phyloP scores from a whole-genome alignment of 2,113 vertebrate species.

The Toxotes jaculatrix region DNA sequence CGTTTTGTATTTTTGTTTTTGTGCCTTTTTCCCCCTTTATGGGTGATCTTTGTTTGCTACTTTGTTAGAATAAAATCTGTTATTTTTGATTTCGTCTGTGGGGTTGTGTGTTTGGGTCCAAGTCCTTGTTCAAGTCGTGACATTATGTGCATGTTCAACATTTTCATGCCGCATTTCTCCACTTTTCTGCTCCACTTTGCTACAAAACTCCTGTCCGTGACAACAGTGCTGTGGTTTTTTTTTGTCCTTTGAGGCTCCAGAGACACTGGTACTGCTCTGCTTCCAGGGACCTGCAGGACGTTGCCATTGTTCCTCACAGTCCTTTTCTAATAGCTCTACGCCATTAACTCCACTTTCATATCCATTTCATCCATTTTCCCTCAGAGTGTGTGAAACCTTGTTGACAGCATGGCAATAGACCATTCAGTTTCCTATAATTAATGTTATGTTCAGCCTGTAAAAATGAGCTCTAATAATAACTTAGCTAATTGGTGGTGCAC shows the following conservation, averaged over 20 bases:
- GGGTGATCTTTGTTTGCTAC: too few species aligned
- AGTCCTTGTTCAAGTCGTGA: too few species aligned
- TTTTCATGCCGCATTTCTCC: background rate
- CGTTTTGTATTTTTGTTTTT: too few species aligned
- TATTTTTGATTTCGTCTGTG: too few species aligned
- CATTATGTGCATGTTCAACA: background rate
- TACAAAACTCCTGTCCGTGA: background rate
- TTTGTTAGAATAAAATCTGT: too few species aligned
- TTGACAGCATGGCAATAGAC: slow-evolving; percentile 32
- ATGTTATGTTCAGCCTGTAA: slow-evolving; percentile 7
- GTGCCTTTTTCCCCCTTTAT: too few species aligned
- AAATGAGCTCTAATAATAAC: slow-evolving; percentile 44
- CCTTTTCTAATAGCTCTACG: slow-evolving; percentile 18
- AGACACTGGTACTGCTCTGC: background rate
- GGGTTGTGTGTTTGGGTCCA: too few species aligned
- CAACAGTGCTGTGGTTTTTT: background rate
- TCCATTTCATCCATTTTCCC: slow-evolving; percentile 3
- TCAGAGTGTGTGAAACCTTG: slow-evolving; percentile 1
- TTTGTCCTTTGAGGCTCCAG: background rate
- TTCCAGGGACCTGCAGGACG: slow-evolving; percentile 22
- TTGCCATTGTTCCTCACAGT: slow-evolving; percentile 19
- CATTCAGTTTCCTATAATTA: slow-evolving; percentile 36
- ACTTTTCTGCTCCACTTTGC: background rate
- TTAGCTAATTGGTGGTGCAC: slow-evolving; percentile 25
- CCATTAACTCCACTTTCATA: slow-evolving; percentile 38